phyloP scores from a whole-genome alignment of 2,113 vertebrate species.

The Pteruthius melanotis region DNA sequence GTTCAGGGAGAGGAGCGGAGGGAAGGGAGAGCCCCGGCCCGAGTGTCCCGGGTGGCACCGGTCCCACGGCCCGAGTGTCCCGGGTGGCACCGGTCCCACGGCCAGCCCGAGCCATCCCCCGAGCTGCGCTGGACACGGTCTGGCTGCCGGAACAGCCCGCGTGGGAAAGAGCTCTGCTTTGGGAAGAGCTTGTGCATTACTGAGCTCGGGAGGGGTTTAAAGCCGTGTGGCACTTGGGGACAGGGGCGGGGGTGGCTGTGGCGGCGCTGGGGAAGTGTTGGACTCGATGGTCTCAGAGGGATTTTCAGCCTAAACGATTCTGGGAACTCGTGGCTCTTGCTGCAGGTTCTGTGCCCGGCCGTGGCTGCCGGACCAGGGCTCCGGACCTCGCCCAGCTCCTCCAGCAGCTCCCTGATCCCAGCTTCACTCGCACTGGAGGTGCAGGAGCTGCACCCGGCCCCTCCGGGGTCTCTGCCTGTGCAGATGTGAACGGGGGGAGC shows the following conservation, averaged over 20 bases:
- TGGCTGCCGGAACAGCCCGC: background rate
- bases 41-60: fast-evolving
- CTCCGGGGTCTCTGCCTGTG: background rate
- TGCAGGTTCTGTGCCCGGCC: background rate
- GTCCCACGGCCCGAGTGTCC: fast-evolving
- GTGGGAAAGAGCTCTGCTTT: background rate
- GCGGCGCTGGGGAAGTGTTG: background rate
- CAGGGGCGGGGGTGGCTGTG: background rate
- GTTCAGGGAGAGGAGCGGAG: fast-evolving
- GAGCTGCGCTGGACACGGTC: fast-evolving
- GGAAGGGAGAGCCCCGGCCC: fast-evolving
- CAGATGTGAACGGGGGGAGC: background rate
- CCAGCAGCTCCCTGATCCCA: background rate
- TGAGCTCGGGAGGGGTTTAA: background rate
- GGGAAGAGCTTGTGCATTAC: no score
- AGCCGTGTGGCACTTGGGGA: background rate
- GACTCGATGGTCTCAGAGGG: background rate
- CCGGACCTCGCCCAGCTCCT: background rate
- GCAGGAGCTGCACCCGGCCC: background rate
- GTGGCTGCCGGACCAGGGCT: background rate
- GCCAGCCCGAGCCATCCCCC: background rate
- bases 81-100: background rate
- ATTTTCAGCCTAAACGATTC: background rate
- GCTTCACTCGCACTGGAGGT: background rate
- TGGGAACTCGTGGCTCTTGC: background rate